Conservation (phyloP, 2,113 vertebrate genomes). For the Trogon melanurus region DNA sequence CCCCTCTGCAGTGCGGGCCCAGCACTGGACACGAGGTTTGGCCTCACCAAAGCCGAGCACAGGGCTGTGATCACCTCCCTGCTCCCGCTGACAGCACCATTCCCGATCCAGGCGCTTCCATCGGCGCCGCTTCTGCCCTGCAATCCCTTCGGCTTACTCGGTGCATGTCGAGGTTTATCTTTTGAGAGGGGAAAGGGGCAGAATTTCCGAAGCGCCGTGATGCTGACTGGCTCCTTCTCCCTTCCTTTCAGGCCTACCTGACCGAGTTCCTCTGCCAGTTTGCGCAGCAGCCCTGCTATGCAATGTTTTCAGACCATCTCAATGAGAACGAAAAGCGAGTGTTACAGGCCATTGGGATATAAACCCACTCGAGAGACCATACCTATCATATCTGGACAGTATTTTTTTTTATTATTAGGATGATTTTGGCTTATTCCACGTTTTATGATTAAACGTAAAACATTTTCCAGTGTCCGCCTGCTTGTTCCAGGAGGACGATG, state of each 20-base stretch:
- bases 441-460: conserved; percentile 67
- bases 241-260: conserved; percentile 88
- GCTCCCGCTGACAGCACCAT: too few relatives aligned
- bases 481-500: conserved; percentile 8
- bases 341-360: conserved; percentile 93
- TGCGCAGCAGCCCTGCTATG: conserved; percentile 96
- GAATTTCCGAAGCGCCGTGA: not conserved
- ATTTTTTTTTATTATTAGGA: not conserved
- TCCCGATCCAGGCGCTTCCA: too few relatives aligned
- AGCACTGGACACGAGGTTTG: too few relatives aligned
- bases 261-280: conserved; percentile 98
- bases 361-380: conserved; percentile 13
- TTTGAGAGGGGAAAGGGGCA: not conserved
- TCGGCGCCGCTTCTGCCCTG: not conserved
- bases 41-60: too few relatives aligned
- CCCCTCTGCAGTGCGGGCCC: too few relatives aligned
- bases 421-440: conserved; percentile 32
- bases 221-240: conserved; percentile 23
- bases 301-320: conserved; percentile 94
- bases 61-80: too few relatives aligned
- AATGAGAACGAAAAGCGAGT: conserved; percentile 91
- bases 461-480: conserved; percentile 51
- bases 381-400: not conserved
- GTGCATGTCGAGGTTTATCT: not conserved
- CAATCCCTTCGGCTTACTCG: accelerated